Base-by-base conservation (phyloP, 2,797 vertebrate species). In the Girardinus metallicus region DNA sequence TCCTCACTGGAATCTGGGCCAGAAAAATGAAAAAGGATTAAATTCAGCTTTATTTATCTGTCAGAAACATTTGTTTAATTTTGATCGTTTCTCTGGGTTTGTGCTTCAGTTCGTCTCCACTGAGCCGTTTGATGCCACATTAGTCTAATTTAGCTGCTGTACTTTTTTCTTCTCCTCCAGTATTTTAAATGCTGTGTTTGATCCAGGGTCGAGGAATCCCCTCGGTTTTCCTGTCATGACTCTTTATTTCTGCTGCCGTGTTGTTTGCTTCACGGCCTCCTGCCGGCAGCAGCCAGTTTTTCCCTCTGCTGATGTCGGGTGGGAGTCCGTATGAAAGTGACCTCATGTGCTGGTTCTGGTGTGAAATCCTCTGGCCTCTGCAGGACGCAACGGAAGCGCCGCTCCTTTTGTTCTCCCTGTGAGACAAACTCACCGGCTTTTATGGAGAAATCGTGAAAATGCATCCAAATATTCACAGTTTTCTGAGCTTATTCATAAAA, bases 321-420 rank as follows among this genome's bases (percentile, higher is more conserved):
- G 6, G 16, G 60, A 64, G 60, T 39, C 21, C 9, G 36, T 11
- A 66, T 21, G 16, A 70, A 13, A n/a, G 39, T 70, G 66, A 70
- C 66, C 66, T 43, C 39, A 26, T 70, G 66, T 70, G 66, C 43
- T 70, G 66, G 66, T 43, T 70, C 66, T 70, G 23, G 23, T 70
- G 66, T 70, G 66, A 70, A 43, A 43, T 70, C 39, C 23, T 70
- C 5, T 15, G 4, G 39, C 26, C 66, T 43, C 39, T 21, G 8
- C 23, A 43, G 66, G 66, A 43, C 0, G 23, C 15, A 12, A 3
- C 36, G 4, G 9, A 11, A 4, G 21, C 36, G 18, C 10, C 23
- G 0, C 64, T 68, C 64, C 18, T 10, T 41, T 39, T 23, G 9
- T 26, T 11, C 7, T 39, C 66, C 12, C 23, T 43, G 21, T 43